phyloP scores from a whole-genome alignment of 2,113 vertebrate species.

The Vidua macroura region DNA sequence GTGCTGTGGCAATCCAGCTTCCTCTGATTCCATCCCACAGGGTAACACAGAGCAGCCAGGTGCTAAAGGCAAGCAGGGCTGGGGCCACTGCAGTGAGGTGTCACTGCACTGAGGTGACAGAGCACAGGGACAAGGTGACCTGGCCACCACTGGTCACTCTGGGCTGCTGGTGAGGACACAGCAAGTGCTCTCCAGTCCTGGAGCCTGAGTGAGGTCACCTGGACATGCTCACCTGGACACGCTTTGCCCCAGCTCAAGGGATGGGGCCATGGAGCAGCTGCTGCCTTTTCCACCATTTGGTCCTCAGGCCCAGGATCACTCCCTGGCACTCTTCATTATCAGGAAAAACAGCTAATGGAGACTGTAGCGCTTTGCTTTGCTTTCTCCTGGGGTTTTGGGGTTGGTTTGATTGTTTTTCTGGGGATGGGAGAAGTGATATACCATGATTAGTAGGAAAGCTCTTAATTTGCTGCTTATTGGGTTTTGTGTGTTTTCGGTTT shows the following conservation, averaged over 20 bases:
- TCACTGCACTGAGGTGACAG: not conserved
- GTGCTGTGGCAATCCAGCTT: not conserved
- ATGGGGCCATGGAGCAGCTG: fast-evolving
- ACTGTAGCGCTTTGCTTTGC: not conserved
- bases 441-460: slow-evolving; percentile 18
- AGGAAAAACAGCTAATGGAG: not conserved
- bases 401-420: not conserved
- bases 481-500: slow-evolving; percentile 32
- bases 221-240: fast-evolving
- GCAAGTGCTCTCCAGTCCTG: fast-evolving
- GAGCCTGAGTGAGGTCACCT: not conserved
- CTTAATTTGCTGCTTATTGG: slow-evolving; percentile 36
- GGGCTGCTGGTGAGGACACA: not conserved
- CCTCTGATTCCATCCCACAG: not conserved
- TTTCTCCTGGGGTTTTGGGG: not conserved
- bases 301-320: not conserved
- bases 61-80: not conserved
- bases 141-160: not conserved
- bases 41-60: not conserved
- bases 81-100: not conserved
- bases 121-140: not conserved
- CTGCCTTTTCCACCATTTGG: not conserved
- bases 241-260: not conserved
- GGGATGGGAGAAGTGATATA: not conserved
- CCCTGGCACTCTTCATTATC: not conserved